Base-by-base conservation (phyloP, 2,888 invertebrate genomes). In the Synergus gifuensis region DNA sequence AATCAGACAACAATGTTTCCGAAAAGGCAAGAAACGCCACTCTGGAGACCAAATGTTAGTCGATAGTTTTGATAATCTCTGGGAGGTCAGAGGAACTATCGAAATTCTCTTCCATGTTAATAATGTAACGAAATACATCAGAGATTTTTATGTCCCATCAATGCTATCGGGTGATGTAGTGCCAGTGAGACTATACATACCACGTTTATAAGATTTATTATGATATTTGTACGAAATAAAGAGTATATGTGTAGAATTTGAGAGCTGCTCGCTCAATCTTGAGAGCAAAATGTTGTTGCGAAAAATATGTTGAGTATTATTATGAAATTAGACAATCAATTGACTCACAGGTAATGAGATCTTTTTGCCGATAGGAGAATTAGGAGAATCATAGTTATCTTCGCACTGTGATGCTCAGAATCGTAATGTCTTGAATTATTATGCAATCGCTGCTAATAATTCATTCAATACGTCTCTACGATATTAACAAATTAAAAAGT, bases 41-140 rank as follows among this genome's bases (percentile, higher is more conserved):
- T 79, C 87, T 87, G 81, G 90, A 89, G 86, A 87, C 87, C 11
- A 86, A 88, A 83, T 88, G 88, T 87, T 87, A 84, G 85, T 66
- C 77, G 79, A 77, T 81, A 78, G 36, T 79, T 79, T 81, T 36
- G 3, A 66, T 49, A 1, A 16, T 9, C 40, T 18, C 16, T 1
- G 18, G 42, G 18, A 40, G 40, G 42, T 79, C 62, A 49, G 73
- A 64, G 58, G 79, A 66, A 82, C 66, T 81, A 81, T 79, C 81
- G 82, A 67, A 80, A 81, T 78, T 85, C 76, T 83, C 87, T 87
- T 87, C 86, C 85, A 87, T 76, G 62, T 78, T 66, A 76, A 62
- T 82, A 80, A 78, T 82, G 5, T 83, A 76, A 22, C 9, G 46
- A 77, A 81, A 78, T 78, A 80, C 76, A 76, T 82, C 78, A 82